Evolutionary conservation across 2,888 invertebrate genomes (phyloP), one percentile per base, ranked within the genome.

Genomic region (Steinernema hermaphroditum): DNA sequence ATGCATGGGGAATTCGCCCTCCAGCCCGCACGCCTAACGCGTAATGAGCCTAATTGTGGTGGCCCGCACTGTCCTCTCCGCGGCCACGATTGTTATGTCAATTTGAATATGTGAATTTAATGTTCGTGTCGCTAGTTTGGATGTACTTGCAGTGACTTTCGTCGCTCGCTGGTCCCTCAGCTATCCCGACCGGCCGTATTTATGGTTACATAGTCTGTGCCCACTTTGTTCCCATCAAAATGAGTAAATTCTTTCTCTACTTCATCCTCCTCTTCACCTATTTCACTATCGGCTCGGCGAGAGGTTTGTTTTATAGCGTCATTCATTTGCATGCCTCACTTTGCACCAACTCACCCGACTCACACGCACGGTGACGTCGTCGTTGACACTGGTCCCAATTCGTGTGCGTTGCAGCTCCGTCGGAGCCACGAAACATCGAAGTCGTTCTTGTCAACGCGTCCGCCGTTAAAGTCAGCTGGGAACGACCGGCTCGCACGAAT

Each of bases 391-490:
- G 32, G 6, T 19, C 27, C 9, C 27, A 62, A 32, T 62, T 29
- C 62, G 14, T 22, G 19, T 14, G 2, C 16, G 32, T 74, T 86
- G 79, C 91, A 97, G 97, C 98, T 90, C 97, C 97, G 83, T 96
- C 96, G 80, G 93, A 95, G 89, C 97, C 97, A 68, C 93, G 93
- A 88, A 93, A 94, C 86, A 94, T 98, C 78, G 92, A 92, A 88
- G 83, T 92, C 54, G 91, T 91, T 76, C 91, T 93, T 27, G 90
- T 96, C 87, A 97, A 96, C 90, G 96, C 97, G 0, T 96, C 96
- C n/a, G 92, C 95, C 44, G 92, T 97, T 81, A 92, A 92, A 87
- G 94, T 97, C 70, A 91, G 92, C 76, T 98, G 98, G 98, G 92
- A 93, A 86, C 93, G 94, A 8, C 98, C 97, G 0, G 90, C 91